Base-by-base conservation (phyloP, 2,888 invertebrate species). In the Rhogogaster chlorosoma region DNA sequence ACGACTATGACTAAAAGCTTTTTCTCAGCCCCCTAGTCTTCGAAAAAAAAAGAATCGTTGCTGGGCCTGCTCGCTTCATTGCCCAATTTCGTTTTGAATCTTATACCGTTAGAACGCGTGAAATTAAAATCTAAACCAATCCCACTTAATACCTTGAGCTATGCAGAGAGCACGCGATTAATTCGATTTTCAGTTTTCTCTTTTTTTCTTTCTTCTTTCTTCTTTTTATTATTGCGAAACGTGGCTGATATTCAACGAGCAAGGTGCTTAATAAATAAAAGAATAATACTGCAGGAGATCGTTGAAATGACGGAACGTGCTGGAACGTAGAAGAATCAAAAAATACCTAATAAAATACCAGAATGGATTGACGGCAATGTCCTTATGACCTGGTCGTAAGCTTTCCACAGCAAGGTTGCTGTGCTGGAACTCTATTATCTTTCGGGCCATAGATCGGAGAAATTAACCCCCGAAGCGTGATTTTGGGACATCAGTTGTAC, bases 1-100 rank as follows among this genome's bases (percentile, higher is more conserved):
- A 84, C 84, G 84, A 84, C 84, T 84, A 77, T 84, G 84, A 84
- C 78, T 84, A 84, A 84, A 84, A 77, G 84, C 80, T 80, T 80
- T 61, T 61, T 61, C 38, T 61, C 78, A 36, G 12, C 78, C 78
- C 61, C 78, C 78, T 42, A n/a, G 49, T 78, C 45, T 10, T 64
- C 29, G 57, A 57, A 36, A 61, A 36, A 61, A 61, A 77, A 77
- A 53, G 77, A 77, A 77, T n/a, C 32, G 53, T 29, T 49, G n/a
- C 80, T 61, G 49, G 80, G 38, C 49, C 22, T n/a, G n/a, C 15
- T 38, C 61, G 57, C 80, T 61, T 38, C 80, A 61, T 57, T 80
- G 61, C 57, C 32, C 80, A 61, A 80, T 80, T 80, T 80, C 38
- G 61, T 80, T 80, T 61, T 57, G 32, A 61, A 32, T 77, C 61